These are phyloP conservation scores for Acleris sparsana DNA, from an alignment of 2,888 invertebrate species.

Conservation along the genomic window DNA sequence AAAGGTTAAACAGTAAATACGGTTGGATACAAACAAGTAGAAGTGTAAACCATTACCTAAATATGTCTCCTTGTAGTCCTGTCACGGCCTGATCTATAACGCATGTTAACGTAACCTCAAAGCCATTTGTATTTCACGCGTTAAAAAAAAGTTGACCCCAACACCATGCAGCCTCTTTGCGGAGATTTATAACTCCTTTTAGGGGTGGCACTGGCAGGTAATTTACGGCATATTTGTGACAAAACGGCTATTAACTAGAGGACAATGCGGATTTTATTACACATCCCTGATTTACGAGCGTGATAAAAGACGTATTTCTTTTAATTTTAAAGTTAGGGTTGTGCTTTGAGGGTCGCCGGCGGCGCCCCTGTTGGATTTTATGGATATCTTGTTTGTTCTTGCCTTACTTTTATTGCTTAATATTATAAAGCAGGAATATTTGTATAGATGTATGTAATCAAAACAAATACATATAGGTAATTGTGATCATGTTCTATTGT, in stretches of 20 bases:
- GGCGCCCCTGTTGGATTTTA: constrained; percentile 25
- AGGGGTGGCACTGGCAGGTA: constrained; percentile 49
- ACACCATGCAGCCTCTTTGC: constrained; percentile 36
- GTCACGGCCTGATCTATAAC: neutral
- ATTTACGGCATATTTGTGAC: constrained; percentile 76
- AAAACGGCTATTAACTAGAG: constrained; percentile 62
- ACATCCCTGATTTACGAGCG: constrained; percentile 44
- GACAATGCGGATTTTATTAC: constrained; percentile 45
- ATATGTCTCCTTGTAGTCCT: too few species aligned
- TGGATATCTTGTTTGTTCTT: constrained; percentile 40
- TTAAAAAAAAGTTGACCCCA: constrained; percentile 25
- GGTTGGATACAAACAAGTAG: too few species aligned
- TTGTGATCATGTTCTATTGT: too few species aligned
- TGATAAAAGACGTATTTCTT: constrained; percentile 43
- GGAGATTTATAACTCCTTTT: constrained; percentile 43
- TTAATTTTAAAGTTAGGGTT: constrained; percentile 41
- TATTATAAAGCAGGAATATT: too few species aligned
- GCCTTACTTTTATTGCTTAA: neutral
- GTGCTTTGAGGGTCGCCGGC: constrained; percentile 35
- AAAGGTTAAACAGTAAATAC: too few species aligned
- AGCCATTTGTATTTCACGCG: constrained; percentile 27
- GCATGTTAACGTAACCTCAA: constrained; percentile 3
- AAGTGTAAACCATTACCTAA: too few species aligned
- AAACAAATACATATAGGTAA: too few species aligned
- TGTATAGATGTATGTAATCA: too few species aligned